A percentile compares a stretch with the other conserved stretches of the same genome.
Evolutionary conservation across 1,140 invertebrate genomes (phyloP).

Genomic region (Aphis gossypii): DNA sequence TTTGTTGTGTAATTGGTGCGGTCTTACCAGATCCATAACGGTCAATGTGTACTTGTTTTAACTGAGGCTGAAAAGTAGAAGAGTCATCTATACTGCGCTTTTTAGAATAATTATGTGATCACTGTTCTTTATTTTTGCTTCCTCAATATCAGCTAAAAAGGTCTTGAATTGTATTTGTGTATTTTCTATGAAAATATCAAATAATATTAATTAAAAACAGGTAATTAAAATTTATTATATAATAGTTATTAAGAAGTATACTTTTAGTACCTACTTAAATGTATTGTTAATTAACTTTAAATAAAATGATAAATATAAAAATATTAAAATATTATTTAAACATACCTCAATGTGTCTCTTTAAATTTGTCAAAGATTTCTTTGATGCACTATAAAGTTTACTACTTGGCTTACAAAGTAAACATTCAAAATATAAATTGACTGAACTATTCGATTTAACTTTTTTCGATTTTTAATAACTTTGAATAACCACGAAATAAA

Average conservation of each 20-base stretch:
- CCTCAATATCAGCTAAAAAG: no score
- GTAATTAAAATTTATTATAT: no score
- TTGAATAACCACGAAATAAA: neutral
- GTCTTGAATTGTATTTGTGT: no score
- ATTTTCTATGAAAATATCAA: no score
- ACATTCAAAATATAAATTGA: neutral
- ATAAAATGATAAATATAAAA: neutral
- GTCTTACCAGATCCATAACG: neutral
- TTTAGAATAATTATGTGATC: no score
- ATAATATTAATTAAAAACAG: no score
- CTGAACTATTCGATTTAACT: neutral
- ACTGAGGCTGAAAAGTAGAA: conserved; percentile 1
- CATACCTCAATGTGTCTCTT: neutral
- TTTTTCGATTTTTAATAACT: neutral
- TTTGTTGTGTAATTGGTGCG: neutral
- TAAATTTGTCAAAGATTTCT: neutral
- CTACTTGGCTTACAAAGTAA: neutral
- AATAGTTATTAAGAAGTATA: no score
- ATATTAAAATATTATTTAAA: neutral
- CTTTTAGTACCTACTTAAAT: no score
- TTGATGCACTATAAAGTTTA: neutral
- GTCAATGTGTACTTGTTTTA: neutral
- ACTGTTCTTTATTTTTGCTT: no score
- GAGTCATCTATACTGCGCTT: no score
- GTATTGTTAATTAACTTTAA: no score